phyloP scores from a whole-genome alignment of 2,888 invertebrate species.

The Limnephilus lunatus region DNA sequence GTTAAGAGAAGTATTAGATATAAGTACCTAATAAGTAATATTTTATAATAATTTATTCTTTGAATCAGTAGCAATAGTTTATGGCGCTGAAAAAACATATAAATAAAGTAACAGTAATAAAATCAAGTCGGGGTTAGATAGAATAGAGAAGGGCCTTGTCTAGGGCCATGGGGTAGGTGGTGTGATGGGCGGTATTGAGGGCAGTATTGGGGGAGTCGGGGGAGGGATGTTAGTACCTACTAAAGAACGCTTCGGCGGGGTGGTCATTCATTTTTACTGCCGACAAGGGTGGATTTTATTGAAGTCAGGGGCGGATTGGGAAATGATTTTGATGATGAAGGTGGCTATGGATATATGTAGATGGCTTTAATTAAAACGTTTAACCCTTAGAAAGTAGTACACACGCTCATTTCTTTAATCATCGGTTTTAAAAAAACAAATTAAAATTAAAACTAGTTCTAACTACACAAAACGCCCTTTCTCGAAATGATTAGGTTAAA shows the following conservation, averaged over 20 bases:
- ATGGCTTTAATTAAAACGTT: too few species aligned
- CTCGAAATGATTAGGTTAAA: too few species aligned
- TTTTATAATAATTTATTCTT: neutral
- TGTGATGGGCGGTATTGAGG: neutral
- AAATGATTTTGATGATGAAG: neutral
- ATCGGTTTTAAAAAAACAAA: too few species aligned
- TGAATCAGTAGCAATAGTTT: neutral
- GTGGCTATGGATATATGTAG: neutral
- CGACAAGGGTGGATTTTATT: slow-evolving; percentile 63
- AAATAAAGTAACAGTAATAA: neutral
- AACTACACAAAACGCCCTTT: too few species aligned
- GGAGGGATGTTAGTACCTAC: slow-evolving; percentile 44
- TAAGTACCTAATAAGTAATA: too few species aligned
- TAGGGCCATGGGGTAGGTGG: neutral
- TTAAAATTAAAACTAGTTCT: too few species aligned
- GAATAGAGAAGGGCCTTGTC: neutral
- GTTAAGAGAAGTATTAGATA: too few species aligned
- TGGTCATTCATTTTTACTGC: slow-evolving; percentile 65
- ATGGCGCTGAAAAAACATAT: neutral
- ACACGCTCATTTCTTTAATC: too few species aligned
- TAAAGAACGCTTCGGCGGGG: slow-evolving; percentile 60
- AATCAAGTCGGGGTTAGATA: neutral
- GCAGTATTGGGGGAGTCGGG: neutral
- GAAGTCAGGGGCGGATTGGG: slow-evolving; percentile 52
- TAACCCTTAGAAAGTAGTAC: too few species aligned